Base-by-base conservation (phyloP, 2,113 vertebrate genomes). In the Acrocephalus arundinaceus region DNA sequence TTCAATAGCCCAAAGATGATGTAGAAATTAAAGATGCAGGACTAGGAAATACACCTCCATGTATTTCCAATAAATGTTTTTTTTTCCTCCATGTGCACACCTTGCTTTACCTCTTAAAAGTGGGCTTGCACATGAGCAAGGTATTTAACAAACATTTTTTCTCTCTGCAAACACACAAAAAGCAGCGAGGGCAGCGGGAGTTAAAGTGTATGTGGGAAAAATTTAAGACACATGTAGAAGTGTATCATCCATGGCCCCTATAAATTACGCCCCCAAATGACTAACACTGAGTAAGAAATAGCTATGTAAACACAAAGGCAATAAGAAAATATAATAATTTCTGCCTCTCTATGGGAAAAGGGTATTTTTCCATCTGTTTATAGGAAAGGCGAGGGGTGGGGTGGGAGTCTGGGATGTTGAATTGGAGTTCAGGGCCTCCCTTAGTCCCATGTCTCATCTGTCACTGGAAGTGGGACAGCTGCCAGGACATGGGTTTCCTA, bases 241-340 rank as follows among this genome's bases (percentile, higher is more conserved):
- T 4, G 16, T 18, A 76, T 91, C 51, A 52, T 55, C 82, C 45
- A 4, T 1, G 30, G 89, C 49, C 78, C 18, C 81, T 80, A 91
- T 89, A 91, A 96, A 92, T 95, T 85, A 94, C 6, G 0, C 71
- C 74, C 78, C 71, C 70, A 91, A 89, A 94, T 48, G 81, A 96
- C 71, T 30, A 92, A 77, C 20, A 11, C 67, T 16, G 71, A 94
- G 91, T 74, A 94, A 95, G 91, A 87, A 97, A 95, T 81, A 95
- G 96, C 93, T 96, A 59, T 80, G 63, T 87, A 95, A 97, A 96
- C 91, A 95, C 17, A 73, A 48, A 94, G n/a, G 94, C 88, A 94
- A 43, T 93, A 43, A 94, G 85, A 79, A 96, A 92, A 97, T 89
- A 75, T 16, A 95, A 31, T 87, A 81, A 78, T 90, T 90, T 92